Percentiles rank a stretch among this genome's conserved stretches.
phyloP scores from a whole-genome alignment of 2,888 invertebrate genomes.

The Heliconius hortense region DNA sequence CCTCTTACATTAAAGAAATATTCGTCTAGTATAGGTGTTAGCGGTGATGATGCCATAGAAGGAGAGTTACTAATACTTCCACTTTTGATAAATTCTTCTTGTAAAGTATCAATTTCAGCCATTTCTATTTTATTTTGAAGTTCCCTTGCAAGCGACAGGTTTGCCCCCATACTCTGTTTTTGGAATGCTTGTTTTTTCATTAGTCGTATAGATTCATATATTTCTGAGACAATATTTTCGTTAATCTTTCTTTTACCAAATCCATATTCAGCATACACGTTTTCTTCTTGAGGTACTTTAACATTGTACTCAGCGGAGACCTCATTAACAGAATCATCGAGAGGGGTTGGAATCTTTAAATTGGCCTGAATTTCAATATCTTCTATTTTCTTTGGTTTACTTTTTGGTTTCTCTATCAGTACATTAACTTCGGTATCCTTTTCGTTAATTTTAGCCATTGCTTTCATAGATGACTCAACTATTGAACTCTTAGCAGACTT shows the following conservation, averaged over 20 bases:
- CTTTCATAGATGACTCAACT: slow-evolving; percentile 26
- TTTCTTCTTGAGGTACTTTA: slow-evolving; percentile 40
- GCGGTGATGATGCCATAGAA: slow-evolving; percentile 41
- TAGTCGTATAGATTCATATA: slow-evolving; percentile 30
- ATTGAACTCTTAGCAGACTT: slow-evolving; percentile 28
- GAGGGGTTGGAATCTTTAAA: slow-evolving; percentile 33
- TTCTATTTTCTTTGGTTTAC: slow-evolving; percentile 22
- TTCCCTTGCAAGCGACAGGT: slow-evolving; percentile 16
- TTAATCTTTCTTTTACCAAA: slow-evolving; percentile 35
- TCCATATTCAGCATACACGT: slow-evolving; percentile 40
- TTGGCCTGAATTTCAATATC: slow-evolving; percentile 38
- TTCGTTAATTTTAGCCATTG: slow-evolving; percentile 22
- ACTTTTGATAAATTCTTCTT: slow-evolving; percentile 32
- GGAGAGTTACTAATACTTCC: slow-evolving; percentile 26
- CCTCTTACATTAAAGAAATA: slow-evolving; percentile 39
- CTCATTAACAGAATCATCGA: slow-evolving; percentile 37
- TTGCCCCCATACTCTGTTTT: slow-evolving; percentile 25
- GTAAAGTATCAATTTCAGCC: slow-evolving; percentile 17
- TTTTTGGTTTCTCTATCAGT: slow-evolving; percentile 12
- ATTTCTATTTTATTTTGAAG: slow-evolving; percentile 10
- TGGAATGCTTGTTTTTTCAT: slow-evolving; percentile 21
- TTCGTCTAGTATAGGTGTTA: slow-evolving; percentile 42
- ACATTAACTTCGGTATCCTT: slow-evolving; percentile 21
- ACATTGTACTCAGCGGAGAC: slow-evolving; percentile 37
- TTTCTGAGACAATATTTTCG: slow-evolving; percentile 36